phyloP scores from a whole-genome alignment of 2,888 invertebrate species.

The Cosmopolites sordidus region DNA sequence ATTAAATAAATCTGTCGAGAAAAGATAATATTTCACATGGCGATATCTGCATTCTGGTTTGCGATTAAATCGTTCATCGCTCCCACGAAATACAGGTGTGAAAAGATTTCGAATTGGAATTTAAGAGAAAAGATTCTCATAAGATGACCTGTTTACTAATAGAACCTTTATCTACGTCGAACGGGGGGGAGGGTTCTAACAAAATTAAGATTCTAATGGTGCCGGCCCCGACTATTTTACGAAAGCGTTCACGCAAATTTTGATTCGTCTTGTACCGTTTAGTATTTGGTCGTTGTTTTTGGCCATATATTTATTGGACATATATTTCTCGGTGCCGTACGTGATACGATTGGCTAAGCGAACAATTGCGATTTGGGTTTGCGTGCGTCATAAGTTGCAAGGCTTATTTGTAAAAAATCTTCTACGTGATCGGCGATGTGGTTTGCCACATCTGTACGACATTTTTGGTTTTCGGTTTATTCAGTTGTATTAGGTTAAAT shows the following conservation, averaged over 20 bases:
- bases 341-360: slow-evolving; percentile 24
- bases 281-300: slow-evolving; percentile 27
- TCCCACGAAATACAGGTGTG: not conserved
- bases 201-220: slow-evolving; percentile 3
- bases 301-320: slow-evolving; percentile 28
- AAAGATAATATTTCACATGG: not conserved
- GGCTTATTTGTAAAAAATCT: not conserved
- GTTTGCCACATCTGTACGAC: no score
- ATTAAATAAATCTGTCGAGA: slow-evolving; percentile 1
- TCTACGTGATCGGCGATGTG: no score
- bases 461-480: no score
- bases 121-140: slow-evolving; percentile 1
- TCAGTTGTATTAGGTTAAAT: no score
- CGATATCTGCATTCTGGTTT: no score
- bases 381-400: not conserved
- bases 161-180: not conserved
- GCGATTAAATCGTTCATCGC: not conserved
- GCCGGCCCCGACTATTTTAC: not conserved
- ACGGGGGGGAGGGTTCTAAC: not conserved
- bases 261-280: slow-evolving; percentile 20
- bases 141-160: slow-evolving; percentile 1
- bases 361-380: not conserved
- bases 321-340: slow-evolving; percentile 21
- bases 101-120: not conserved
- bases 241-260: slow-evolving; percentile 5